phyloP scores from a whole-genome alignment of 2,113 vertebrate genomes.

The Lepisosteus osseus region DNA sequence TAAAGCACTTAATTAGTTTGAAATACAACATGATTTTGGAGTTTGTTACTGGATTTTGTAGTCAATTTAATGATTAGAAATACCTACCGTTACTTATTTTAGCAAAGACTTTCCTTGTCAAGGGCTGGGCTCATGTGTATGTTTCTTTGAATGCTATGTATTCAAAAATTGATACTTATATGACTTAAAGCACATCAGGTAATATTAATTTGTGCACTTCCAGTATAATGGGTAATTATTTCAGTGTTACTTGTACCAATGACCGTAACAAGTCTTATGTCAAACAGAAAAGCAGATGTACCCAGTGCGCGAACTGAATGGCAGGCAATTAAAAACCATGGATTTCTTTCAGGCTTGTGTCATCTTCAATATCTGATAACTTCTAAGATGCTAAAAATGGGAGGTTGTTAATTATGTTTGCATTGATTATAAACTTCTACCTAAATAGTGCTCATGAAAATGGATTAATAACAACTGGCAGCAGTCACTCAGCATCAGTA shows the following conservation, averaged over 20 bases:
- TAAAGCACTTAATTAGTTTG: constrained; percentile 1
- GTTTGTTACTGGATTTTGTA: neutral
- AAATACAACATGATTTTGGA: neutral
- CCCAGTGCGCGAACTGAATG: neutral
- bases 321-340: constrained; percentile 6
- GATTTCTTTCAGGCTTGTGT: constrained; percentile 5
- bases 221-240: neutral
- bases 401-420: constrained; percentile 8
- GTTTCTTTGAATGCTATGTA: neutral
- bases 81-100: neutral
- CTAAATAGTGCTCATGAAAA: neutral
- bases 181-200: neutral
- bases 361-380: constrained; percentile 15
- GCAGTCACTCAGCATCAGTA: constrained; percentile 11
- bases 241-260: neutral
- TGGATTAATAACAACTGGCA: constrained; percentile 11
- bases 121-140: neutral
- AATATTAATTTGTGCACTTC: neutral
- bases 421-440: constrained; percentile 8
- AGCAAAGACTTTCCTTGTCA: neutral
- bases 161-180: neutral
- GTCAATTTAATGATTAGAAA: neutral
- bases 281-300: neutral
- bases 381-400: constrained; percentile 7
- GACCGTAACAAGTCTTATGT: neutral